phyloP scores from a whole-genome alignment of 2,797 vertebrate genomes.

The Sebastiscus tertius region DNA sequence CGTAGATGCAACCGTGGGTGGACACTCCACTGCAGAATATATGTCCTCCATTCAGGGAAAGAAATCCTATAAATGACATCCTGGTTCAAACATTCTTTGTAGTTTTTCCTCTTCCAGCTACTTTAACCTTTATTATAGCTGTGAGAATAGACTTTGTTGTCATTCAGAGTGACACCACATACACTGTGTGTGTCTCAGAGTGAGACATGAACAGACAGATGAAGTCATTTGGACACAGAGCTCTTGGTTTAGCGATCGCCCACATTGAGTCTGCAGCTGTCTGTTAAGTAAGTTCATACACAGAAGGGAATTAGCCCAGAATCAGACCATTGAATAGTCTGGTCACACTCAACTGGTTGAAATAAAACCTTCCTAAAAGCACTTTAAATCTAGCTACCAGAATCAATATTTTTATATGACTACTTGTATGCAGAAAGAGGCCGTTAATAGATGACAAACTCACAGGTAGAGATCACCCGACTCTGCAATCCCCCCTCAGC shows the following conservation, averaged over 20 bases:
- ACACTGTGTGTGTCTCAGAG: not conserved
- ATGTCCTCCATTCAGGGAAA: slow-evolving; percentile 19
- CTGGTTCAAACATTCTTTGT: slow-evolving; percentile 6
- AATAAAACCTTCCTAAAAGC: not conserved
- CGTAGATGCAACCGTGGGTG: slow-evolving; percentile 19
- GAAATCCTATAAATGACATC: not conserved
- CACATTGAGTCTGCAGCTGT: not conserved
- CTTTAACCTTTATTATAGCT: slow-evolving; percentile 5
- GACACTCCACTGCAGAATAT: not conserved
- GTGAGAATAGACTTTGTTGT: not conserved
- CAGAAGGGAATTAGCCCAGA: not conserved
- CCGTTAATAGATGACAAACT: not conserved
- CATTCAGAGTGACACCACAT: not conserved
- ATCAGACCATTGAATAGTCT: not conserved
- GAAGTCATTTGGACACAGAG: not conserved
- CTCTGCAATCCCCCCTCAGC: not conserved
- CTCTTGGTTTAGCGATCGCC: not conserved
- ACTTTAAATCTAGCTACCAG: not conserved
- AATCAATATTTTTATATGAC: not conserved
- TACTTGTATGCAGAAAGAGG: not conserved
- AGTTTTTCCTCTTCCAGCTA: not conserved
- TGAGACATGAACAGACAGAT: not conserved
- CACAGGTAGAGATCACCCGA: not conserved
- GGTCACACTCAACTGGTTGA: not conserved
- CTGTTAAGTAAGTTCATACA: not conserved